phyloP scores from a whole-genome alignment of 1,140 invertebrate genomes.

The Bombus impatiens region DNA sequence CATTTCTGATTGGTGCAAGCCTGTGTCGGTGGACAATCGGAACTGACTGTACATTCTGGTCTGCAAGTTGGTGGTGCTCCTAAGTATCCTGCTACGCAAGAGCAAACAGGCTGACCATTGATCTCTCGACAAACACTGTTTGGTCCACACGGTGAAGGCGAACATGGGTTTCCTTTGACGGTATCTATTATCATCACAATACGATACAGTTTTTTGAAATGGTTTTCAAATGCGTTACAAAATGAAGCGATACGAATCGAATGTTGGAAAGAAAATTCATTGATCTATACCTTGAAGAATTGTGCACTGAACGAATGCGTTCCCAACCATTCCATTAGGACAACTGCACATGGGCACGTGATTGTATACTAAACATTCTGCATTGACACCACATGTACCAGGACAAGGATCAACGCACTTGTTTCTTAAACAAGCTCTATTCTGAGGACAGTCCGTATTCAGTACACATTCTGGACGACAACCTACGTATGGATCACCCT shows the following conservation, averaged over 20 bases:
- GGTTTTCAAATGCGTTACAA: too few relatives aligned
- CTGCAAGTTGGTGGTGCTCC: too few relatives aligned
- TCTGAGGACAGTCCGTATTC: conserved; percentile 91
- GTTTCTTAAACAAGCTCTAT: conserved; percentile 90
- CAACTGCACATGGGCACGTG: conserved; percentile 89
- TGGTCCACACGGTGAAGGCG: too few relatives aligned
- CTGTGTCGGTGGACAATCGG: conserved; percentile 83
- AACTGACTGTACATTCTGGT: too few relatives aligned
- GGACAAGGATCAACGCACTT: conserved; percentile 92
- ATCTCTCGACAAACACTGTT: too few relatives aligned
- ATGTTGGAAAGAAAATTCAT: not conserved
- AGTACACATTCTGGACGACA: conserved; percentile 90
- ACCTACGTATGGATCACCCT: conserved; percentile 84
- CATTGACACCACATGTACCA: conserved; percentile 87
- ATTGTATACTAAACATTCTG: conserved; percentile 87
- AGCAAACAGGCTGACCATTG: too few relatives aligned
- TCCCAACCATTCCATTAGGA: conserved; percentile 85
- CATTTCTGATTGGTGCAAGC: conserved; percentile 88
- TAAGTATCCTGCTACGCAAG: too few relatives aligned
- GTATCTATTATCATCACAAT: too few relatives aligned
- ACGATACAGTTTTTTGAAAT: too few relatives aligned
- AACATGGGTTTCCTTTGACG: conserved; percentile 6
- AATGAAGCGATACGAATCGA: too few relatives aligned
- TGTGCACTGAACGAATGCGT: conserved; percentile 87
- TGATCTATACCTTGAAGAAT: conserved; percentile 77